These are phyloP conservation scores for Oxygymnocypris stewartii DNA, from an alignment of 2,113 vertebrate genomes.

Conservation along the genomic window DNA sequence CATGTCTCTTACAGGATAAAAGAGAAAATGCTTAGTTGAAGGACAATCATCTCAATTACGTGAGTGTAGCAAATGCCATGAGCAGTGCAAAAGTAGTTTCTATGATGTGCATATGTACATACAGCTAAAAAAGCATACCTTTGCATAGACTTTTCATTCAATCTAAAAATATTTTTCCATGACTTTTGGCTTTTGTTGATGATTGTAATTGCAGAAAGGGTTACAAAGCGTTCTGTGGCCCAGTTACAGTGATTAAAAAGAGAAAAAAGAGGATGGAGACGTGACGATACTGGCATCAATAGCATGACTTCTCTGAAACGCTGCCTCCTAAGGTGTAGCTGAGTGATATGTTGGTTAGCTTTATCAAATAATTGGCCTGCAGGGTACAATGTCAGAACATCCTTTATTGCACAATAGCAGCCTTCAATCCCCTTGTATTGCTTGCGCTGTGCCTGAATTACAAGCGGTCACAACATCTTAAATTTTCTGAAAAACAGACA, in stretches of 20 bases:
- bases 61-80: not conserved
- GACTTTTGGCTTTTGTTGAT: conserved; percentile 46
- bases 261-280: conserved; percentile 32
- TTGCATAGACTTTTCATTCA: not conserved
- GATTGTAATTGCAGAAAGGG: conserved; percentile 42
- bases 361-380: conserved; percentile 39
- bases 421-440: conserved; percentile 55
- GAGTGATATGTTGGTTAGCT: conserved; percentile 44
- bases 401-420: conserved; percentile 53
- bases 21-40: conserved; percentile 23
- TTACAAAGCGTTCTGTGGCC: conserved; percentile 57
- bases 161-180: conserved; percentile 11
- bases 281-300: conserved; percentile 27
- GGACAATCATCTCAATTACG: conserved; percentile 30
- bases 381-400: conserved; percentile 45
- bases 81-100: not conserved
- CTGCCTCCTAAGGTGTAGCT: conserved; percentile 43
- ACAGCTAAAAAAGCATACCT: not conserved
- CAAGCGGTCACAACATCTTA: conserved; percentile 64
- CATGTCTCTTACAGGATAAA: conserved; percentile 31
- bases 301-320: conserved; percentile 32
- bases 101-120: not conserved
- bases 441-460: conserved; percentile 69
- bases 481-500: conserved; percentile 64
- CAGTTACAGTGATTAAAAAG: conserved; percentile 44